Percentiles rank a stretch among this genome's conserved stretches.
Conservation (phyloP, 2,113 vertebrate genomes). For the Loxodonta africana region DNA sequence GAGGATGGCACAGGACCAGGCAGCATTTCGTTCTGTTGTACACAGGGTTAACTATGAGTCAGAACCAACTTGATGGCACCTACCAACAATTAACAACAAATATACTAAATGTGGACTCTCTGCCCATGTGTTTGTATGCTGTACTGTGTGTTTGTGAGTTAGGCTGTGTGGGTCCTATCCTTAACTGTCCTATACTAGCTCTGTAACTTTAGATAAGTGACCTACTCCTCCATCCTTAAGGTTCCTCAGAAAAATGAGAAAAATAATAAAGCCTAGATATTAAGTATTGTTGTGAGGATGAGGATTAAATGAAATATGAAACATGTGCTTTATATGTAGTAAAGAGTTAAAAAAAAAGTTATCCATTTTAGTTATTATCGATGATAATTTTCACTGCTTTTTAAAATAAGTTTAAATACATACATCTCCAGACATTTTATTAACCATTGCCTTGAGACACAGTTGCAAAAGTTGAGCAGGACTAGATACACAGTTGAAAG, state of each 20-base stretch:
- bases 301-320: constrained; percentile 11
- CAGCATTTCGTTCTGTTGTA: not conserved
- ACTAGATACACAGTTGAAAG: not conserved
- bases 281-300: not conserved
- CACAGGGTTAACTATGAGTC: not conserved
- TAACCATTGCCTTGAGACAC: not conserved
- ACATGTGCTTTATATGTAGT: not conserved
- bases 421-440: not conserved
- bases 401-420: constrained; percentile 30
- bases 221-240: not conserved
- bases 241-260: constrained; percentile 1
- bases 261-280: not conserved
- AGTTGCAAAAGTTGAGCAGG: constrained; percentile 27
- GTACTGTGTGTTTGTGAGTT: not conserved
- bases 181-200: not conserved
- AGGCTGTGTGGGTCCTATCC: not conserved
- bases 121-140: not conserved
- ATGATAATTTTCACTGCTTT: not conserved
- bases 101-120: not conserved
- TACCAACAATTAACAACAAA: not conserved
- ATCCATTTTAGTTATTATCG: not conserved
- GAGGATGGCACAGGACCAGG: not conserved
- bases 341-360: not conserved
- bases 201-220: not conserved
- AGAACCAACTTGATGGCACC: not conserved